Base-by-base conservation (phyloP, 2,797 vertebrate genomes). In the Parauchenoglanis ngamensis region DNA sequence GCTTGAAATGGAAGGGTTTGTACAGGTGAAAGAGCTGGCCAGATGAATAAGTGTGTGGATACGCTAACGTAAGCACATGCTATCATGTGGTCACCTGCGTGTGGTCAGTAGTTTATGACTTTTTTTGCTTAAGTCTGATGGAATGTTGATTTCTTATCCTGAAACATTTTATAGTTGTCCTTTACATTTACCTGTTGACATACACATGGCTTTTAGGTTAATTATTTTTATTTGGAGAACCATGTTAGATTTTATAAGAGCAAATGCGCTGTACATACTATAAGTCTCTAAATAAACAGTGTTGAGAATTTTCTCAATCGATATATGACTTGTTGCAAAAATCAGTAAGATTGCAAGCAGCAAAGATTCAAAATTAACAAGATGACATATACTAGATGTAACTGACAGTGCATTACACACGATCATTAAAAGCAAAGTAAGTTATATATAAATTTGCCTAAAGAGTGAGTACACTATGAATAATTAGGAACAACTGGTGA, bases 1-100 rank as follows among this genome's bases (percentile, higher is more conserved):
- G 88, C 85, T 89, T 92, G 72, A 92, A 93, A 93, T 85, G 80
- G 59, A 79, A 76, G 59, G 35, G 40, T 70, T 59, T 63, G 73
- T 80, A 46, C n/a, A 84, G 63, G 70, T 87, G 87, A 63, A 89
- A 46, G 13, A n/a, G 73, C 28, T 70, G 21, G 78, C 81, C 81
- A 77, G 52, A 72, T 82, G 81, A 57, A 83, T 75, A 35, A 68
- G 82, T 90, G 86, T 89, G 86, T 82, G 72, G 56, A 87, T 67
- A 44, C 11, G 83, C 77, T 85, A 85, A 67, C 77, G 7, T 85
- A 82, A 86, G 87, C 44, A 21, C 77, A 61, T 61, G 76, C 56
- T 80, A 61, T 75, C 81, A 79, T 86, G 67, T 86, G 86, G 25
- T 77, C 49, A 67, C 61, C 67, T 72, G 87, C 78, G 86, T 83